Evolutionary conservation across 35 echinoderm and acorn worm genomes (phyloP), one percentile per base, ranked within the genome.

Genomic region (Ophiothrix spiculata): DNA sequence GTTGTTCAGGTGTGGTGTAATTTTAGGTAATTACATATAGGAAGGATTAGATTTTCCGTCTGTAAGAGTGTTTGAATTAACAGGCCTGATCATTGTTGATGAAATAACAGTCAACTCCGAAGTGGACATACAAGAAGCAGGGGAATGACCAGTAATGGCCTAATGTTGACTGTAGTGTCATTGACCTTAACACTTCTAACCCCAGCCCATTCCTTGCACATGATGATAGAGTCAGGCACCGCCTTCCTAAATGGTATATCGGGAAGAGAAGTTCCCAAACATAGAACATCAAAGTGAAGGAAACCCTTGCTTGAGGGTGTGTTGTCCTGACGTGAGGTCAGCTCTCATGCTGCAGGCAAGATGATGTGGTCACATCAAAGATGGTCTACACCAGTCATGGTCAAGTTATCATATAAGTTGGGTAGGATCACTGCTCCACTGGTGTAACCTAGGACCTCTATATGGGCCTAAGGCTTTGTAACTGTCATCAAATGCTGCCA

Each of bases 131-230:
- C 4, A 25, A 69, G 6, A 49, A n/a, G 4, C 60, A 69, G 60
- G 60, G 60, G 60, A 69, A 69, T 69, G 60, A 69, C 60, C 60
- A 69, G 60, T 69, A 28, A 69, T 69, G 60, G 60, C 60, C 60
- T 69, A 69, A 69, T 69, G 60, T 69, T 69, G 60, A 69, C 60
- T 69, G 60, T n/a, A 2, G 60, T 69, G 60, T 69, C 60, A 69
- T 25, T 28, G 60, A 69, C 60, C 60, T 28, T 28, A 25, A 69
- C 60, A 12, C 60, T 69, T 69, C 16, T 69, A 69, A 69, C 60
- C 60, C 60, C 60, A 69, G 60, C 60, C 60, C 60, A 69, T 69
- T 15, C 60, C 60, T 69, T 69, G 60, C 60, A 25, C 29, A 69
- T 69, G 60, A 69, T 69, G 60, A 69, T 69, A 69, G 60, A 69